Evolutionary conservation across 1,140 invertebrate species (phyloP), one percentile per base, ranked within the genome.

Genomic region (Telenomus remus): DNA sequence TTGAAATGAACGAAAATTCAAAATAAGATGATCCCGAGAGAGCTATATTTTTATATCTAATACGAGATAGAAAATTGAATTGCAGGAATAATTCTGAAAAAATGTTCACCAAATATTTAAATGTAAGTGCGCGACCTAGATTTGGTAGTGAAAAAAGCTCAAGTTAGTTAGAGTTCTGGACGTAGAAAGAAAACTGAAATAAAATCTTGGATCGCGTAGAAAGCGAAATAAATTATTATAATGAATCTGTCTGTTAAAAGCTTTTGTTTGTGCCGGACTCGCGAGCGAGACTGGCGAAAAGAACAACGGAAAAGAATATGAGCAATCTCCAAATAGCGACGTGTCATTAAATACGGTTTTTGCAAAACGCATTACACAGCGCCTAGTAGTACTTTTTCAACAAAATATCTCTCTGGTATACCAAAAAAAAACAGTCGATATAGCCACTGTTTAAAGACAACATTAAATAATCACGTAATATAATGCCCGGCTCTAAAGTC

Each of bases 181-280:
- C 2, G 37, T n/a, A 4, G 37, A n/a, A n/a, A 9, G 33, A 51
- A 68, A 56, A 15, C 3, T 27, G 57, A 71, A 63, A 56, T 42
- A 48, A 47, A 34, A 57, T 53, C 47, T 8, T 14, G 19, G 6
- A 46, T 33, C 15, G 50, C 34, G 56, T 57, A 12, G 19, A 47
- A n/a, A 44, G 11, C 13, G 14, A 49, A 49, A 74, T 74, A 63
- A 75, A 57, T 68, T 51, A 75, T 53, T 53, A 68, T 50, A 74
- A 59, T 76, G 65, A 63, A 76, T 65, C 64, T 70, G 73, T 76
- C 54, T 8, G 55, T 15, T 54, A 46, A 46, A 42, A 12, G 56
- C 35, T n/a, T 27, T 27, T 42, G 48, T 48, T 60, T 64, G 13
- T 51, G 35, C 55, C 60, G 37, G 48, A 39, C 47, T 42, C 13